These are phyloP conservation scores for Apoderus coryli DNA, from an alignment of 2,888 invertebrate genomes.

Conservation along the genomic window DNA sequence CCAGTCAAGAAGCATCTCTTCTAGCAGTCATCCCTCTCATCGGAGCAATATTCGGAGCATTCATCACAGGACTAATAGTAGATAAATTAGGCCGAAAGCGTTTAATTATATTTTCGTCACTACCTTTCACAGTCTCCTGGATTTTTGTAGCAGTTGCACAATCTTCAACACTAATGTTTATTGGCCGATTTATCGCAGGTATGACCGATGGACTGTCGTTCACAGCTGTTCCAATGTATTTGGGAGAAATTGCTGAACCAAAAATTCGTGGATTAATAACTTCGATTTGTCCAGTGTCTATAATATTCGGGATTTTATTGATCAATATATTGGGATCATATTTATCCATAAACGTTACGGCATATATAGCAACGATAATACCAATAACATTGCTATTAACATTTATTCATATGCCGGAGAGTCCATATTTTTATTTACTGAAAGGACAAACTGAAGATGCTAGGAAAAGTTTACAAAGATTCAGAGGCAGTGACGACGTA, in stretches of 20 bases:
- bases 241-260: constrained; percentile 43
- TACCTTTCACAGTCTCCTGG: constrained; percentile 50
- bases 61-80: constrained; percentile 45
- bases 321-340: constrained; percentile 34
- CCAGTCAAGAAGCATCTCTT: constrained; percentile 41
- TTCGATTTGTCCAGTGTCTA: constrained; percentile 40
- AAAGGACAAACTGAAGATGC: constrained; percentile 34
- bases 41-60: constrained; percentile 46
- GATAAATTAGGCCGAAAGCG: constrained; percentile 50
- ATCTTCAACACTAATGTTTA: constrained; percentile 40
- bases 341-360: constrained; percentile 35
- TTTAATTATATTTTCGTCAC: constrained; percentile 43
- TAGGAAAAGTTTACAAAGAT: constrained; percentile 32
- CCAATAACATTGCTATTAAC: constrained; percentile 34
- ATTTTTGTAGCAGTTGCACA: constrained; percentile 43
- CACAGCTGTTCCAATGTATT: constrained; percentile 40
- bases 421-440: constrained; percentile 38
- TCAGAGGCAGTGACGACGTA: constrained; percentile 36
- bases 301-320: constrained; percentile 39
- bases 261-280: constrained; percentile 41
- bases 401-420: constrained; percentile 42
- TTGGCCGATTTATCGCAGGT: constrained; percentile 41
- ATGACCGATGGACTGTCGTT: constrained; percentile 35
- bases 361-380: constrained; percentile 34
- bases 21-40: constrained; percentile 49